A percentile compares a stretch with the other conserved stretches of the same genome.
Evolutionary conservation across 2,113 vertebrate species (phyloP).

Genomic region (Tylochromis polylepis): DNA sequence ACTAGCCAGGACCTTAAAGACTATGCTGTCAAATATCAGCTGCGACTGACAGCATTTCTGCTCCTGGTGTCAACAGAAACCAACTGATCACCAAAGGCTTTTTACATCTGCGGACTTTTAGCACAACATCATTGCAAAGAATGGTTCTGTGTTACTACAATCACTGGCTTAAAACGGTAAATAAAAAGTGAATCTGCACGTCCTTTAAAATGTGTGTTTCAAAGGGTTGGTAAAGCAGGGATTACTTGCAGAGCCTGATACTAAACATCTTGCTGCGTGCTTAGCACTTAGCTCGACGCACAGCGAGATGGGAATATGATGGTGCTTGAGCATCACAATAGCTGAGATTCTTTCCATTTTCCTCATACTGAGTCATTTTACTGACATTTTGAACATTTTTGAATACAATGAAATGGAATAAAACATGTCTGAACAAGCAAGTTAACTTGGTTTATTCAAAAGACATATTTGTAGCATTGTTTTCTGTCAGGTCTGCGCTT

Average conservation of each 20-base stretch:
- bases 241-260: background rate
- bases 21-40: slow-evolving; percentile 19
- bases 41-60: slow-evolving; percentile 18
- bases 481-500: too few relatives aligned
- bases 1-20: slow-evolving; percentile 3
- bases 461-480: background rate
- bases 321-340: background rate
- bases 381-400: background rate
- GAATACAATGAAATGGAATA: background rate
- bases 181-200: background rate
- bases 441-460: background rate
- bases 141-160: background rate
- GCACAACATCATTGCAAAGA: background rate
- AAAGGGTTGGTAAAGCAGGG: background rate
- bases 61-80: slow-evolving; percentile 8
- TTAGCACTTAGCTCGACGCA: background rate
- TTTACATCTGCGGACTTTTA: background rate
- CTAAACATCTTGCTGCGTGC: background rate
- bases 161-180: background rate
- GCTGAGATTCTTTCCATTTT: background rate
- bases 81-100: background rate
- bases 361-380: background rate
- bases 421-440: background rate
- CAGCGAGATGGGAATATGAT: background rate
- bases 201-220: background rate